A percentile compares a stretch with the other conserved stretches of the same genome.
Evolutionary conservation across 2,888 invertebrate genomes (phyloP).

Genomic region (Dryocosmus kuriphilus): DNA sequence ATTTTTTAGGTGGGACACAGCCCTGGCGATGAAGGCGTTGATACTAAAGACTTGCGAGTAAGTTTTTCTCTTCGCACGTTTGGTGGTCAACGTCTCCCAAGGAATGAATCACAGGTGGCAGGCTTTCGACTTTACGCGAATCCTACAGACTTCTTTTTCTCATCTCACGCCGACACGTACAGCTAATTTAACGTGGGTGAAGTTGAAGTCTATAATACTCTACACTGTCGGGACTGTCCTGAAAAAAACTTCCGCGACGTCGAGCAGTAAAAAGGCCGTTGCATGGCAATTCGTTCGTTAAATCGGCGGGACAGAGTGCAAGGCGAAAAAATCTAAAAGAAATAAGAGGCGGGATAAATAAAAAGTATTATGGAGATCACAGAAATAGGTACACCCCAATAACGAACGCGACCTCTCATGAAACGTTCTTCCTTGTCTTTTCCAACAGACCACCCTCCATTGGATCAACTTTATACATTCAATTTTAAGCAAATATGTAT

Average conservation of each 20-base stretch:
- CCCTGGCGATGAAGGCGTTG: slow-evolving; percentile 4
- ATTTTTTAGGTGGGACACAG: neutral
- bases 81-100: slow-evolving; percentile 49
- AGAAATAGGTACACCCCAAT: slow-evolving; percentile 34
- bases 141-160: slow-evolving; percentile 36
- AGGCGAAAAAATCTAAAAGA: slow-evolving; percentile 18
- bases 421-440: neutral
- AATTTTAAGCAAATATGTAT: too few relatives aligned
- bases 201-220: slow-evolving; percentile 36
- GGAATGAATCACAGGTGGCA: slow-evolving; percentile 59
- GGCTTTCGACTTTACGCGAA: slow-evolving; percentile 43
- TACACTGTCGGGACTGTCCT: neutral
- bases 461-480: neutral
- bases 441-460: neutral
- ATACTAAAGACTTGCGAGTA: neutral
- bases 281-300: slow-evolving; percentile 38
- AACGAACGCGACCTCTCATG: neutral
- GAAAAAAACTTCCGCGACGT: slow-evolving; percentile 21
- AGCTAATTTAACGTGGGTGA: slow-evolving; percentile 38
- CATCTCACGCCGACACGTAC: slow-evolving; percentile 33
- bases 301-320: slow-evolving; percentile 26
- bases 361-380: slow-evolving; percentile 28
- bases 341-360: slow-evolving; percentile 28
- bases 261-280: slow-evolving; percentile 34
- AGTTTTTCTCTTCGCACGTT: slow-evolving; percentile 35